phyloP scores from a whole-genome alignment of 2,888 invertebrate genomes.

The Folsomia candida region DNA sequence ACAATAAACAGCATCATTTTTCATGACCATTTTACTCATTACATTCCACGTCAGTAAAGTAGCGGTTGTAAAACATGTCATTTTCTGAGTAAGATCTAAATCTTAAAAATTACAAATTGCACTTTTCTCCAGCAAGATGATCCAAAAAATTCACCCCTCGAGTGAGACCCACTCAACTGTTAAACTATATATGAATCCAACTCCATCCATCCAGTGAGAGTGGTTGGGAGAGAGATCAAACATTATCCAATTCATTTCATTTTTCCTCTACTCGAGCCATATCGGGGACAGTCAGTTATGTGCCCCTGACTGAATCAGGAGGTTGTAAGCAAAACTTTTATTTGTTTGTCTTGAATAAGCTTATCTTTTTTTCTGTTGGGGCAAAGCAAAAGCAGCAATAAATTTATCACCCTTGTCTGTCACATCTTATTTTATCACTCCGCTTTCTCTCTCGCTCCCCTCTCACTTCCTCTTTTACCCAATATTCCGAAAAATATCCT shows the following conservation, averaged over 20 bases:
- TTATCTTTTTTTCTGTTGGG: neutral
- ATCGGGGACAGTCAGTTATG: too few relatives aligned
- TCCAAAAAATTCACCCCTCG: neutral
- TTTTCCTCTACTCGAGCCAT: neutral
- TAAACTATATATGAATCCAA: too few relatives aligned
- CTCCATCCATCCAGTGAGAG: neutral
- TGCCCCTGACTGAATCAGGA: too few relatives aligned
- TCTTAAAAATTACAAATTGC: too few relatives aligned
- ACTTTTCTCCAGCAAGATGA: too few relatives aligned
- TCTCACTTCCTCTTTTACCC: neutral
- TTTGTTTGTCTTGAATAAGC: neutral
- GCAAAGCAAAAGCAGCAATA: neutral
- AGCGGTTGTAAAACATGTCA: too few relatives aligned
- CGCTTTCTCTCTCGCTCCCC: neutral
- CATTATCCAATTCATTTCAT: slow-evolving; percentile 3
- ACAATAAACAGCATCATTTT: too few relatives aligned
- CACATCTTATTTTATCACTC: slow-evolving; percentile 3
- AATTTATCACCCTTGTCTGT: slow-evolving; percentile 8
- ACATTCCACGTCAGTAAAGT: too few relatives aligned
- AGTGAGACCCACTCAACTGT: neutral
- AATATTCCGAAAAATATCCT: neutral
- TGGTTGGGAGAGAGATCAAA: neutral
- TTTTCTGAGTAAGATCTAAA: too few relatives aligned
- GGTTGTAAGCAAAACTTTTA: neutral
- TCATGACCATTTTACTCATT: too few relatives aligned